These are phyloP conservation scores for Nomada fabriciana DNA, from an alignment of 2,888 invertebrate species.

Conservation along the genomic window DNA sequence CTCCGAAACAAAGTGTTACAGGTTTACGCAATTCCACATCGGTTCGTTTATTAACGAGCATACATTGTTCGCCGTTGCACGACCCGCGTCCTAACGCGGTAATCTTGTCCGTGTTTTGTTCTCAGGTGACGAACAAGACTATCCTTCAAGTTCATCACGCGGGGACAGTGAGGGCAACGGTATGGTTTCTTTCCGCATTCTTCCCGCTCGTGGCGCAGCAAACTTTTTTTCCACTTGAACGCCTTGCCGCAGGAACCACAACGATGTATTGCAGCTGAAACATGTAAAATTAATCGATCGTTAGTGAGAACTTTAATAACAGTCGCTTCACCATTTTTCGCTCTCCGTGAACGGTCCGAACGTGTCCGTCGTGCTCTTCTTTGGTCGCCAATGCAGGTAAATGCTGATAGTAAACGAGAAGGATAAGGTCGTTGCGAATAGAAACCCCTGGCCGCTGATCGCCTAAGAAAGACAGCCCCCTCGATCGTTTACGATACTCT, in stretches of 20 bases:
- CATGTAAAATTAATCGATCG: slow-evolving; percentile 32
- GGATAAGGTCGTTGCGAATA: background rate
- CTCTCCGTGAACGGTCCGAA: background rate
- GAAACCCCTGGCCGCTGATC: background rate
- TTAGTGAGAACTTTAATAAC: slow-evolving; percentile 1
- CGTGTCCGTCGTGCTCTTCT: background rate
- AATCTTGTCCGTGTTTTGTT: slow-evolving; percentile 16
- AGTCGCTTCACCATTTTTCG: background rate
- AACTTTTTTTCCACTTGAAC: slow-evolving; percentile 61
- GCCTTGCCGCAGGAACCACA: slow-evolving; percentile 38
- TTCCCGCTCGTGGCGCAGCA: slow-evolving; percentile 58
- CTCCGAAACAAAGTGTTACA: background rate
- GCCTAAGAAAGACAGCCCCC: slow-evolving; percentile 44
- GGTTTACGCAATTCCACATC: too few relatives aligned
- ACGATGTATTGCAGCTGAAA: slow-evolving; percentile 31
- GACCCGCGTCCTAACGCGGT: slow-evolving; percentile 13
- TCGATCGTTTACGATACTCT: slow-evolving; percentile 55
- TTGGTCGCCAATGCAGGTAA: background rate
- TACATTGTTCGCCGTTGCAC: background rate
- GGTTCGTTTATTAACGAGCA: too few relatives aligned
- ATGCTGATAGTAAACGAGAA: background rate
- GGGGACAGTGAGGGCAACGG: slow-evolving; percentile 15
- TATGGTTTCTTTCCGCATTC: slow-evolving; percentile 62
- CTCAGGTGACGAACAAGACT: slow-evolving; percentile 18
- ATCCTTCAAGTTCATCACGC: slow-evolving; percentile 13